Base-by-base conservation (phyloP, 1,140 invertebrate species). In the Cecropterus lyciades region DNA sequence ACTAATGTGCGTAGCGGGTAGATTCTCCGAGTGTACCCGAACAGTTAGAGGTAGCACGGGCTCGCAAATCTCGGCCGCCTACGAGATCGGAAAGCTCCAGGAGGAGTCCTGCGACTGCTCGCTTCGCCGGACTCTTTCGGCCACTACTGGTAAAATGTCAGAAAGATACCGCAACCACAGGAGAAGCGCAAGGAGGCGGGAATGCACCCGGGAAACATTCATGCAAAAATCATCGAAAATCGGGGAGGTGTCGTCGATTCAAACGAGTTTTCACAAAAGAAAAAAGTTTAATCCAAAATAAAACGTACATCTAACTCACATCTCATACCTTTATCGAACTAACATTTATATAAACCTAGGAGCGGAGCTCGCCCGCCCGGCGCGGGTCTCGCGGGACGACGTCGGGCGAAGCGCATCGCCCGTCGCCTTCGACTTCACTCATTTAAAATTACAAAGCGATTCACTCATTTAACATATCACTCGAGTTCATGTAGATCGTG, bases 321-420 rank as follows among this genome's bases (percentile, higher is more conserved):
- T 60, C 27, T 49, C 45, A 49, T 48, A 48, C 20, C 14, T 60
- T 60, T 17, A 45, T 45, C 53, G 53, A 56, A 42, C 55, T 57
- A 57, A 30, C 55, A 57, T 11, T 57, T 57, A 57, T 57, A 57
- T 57, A 57, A 56, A 57, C 70, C 59, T 72, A 72, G 67, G 40
- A 51, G 65, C 62, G 63, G 65, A 68, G 70, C 55, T 40, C 68
- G 66, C 59, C 66, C 65, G 60, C 55, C 16, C 37, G 65, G 65
- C 67, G 69, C n/a, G n/a, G n/a, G n/a, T n/a, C n/a, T n/a, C n/a
- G n/a, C n/a, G n/a, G n/a, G n/a, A n/a, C n/a, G n/a, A n/a, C n/a
- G n/a, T n/a, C n/a, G n/a, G n/a, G n/a, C n/a, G n/a, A n/a, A n/a
- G n/a, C n/a, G 33, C 11, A 11, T 37, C 33, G 33, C n/a, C 33